Evolutionary conservation across 2,113 vertebrate genomes (phyloP), one percentile per base, ranked within the genome.

Genomic region (Lamprologus sp.): DNA sequence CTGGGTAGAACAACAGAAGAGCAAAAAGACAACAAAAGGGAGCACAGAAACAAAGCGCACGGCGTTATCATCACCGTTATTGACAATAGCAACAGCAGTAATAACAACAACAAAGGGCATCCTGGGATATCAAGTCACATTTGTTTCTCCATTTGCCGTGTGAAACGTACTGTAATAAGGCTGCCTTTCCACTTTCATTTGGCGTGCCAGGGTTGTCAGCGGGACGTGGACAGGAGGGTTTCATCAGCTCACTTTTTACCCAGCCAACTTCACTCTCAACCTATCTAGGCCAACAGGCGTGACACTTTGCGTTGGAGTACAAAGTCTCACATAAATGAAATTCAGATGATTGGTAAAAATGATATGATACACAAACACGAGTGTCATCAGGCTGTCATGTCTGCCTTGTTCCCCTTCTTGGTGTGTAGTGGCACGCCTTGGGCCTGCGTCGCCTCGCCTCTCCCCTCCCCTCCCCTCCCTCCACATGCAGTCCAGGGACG

Each of bases 261-360:
- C 90, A 85, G 90, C 90, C 86, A 89, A 90, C 92, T 93, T 93
- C 90, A 87, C 92, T 93, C 88, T 85, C 87, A 90, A 81, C 88
- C 92, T 93, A 95, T 96, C 94, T 95, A 93, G 94, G 95, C 92
- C 94, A 96, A 92, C 95, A 85, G 92, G 92, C 93, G 91, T 95
- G 95, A 96, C 96, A 95, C 91, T 91, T 89, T 87, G 91, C 82
- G 89, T 93, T 65, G 87, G 87, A 84, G 90, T 91, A 81, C 84
- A 47, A 45, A 81, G 86, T 86, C 91, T 91, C 87, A 90, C 90
- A 95, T 91, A 95, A 95, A 94, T 94, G 91, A 95, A 94, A 95
- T 90, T 92, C 95, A 95, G 95, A 96, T 95, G 95, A 96, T 96
- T 95, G 95, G 93, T 94, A 84, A 95, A 68, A 94, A 96, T 95